phyloP scores from a whole-genome alignment of 2,113 vertebrate genomes.

The Carlito syrichta region DNA sequence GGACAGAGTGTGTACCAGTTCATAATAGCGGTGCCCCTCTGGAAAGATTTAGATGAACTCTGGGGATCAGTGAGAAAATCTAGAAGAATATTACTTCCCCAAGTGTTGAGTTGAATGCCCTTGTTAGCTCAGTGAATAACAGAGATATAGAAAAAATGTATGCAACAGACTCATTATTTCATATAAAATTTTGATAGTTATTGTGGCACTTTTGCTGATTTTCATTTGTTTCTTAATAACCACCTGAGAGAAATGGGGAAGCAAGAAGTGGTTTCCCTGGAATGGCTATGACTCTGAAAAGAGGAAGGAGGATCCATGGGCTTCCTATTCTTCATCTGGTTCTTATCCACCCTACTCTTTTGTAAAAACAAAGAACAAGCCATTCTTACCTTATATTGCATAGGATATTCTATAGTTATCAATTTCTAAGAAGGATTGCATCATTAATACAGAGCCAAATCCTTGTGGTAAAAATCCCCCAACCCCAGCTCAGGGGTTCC shows the following conservation, averaged over 20 bases:
- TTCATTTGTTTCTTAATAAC: not conserved
- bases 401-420: not conserved
- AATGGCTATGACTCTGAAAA: not conserved
- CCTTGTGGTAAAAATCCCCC: conserved; percentile 34
- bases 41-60: not conserved
- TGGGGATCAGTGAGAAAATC: not conserved
- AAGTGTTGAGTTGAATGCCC: not conserved
- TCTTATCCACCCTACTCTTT: not conserved
- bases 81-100: not conserved
- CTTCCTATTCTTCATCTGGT: not conserved
- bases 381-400: not conserved
- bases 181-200: not conserved
- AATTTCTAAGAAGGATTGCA: conserved; percentile 1
- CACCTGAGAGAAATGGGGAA: not conserved
- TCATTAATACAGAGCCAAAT: not conserved
- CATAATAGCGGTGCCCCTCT: not conserved
- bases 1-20: no score
- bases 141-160: not conserved
- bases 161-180: not conserved
- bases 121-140: not conserved
- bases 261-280: not conserved
- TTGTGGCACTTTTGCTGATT: not conserved
- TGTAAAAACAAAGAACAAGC: not conserved
- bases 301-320: not conserved
- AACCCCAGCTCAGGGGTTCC: no score